Base-by-base conservation (phyloP, 2,888 invertebrate genomes). In the Apamea crenata region DNA sequence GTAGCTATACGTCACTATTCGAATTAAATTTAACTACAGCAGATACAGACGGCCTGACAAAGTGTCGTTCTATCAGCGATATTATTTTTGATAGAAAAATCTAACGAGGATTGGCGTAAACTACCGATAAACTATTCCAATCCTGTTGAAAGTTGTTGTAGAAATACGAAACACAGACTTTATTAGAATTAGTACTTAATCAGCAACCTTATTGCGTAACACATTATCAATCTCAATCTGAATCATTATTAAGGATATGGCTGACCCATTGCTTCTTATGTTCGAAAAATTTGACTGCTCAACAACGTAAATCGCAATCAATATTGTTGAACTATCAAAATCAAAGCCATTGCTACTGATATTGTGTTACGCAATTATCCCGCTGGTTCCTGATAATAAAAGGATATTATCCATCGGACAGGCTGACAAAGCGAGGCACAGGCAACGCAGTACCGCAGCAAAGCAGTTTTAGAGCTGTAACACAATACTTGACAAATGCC, bases 1-100 rank as follows among this genome's bases (percentile, higher is more conserved):
- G 76, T 67, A 70, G 16, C 44, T 69, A 59, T 59, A 71, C 86
- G 75, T 85, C 86, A 83, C 47, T 36, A 32, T 21, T 53, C 21
- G 14, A 40, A 59, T n/a, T 53, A 36, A 69, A 67, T 72, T 53
- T 66, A 44, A 56, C 36, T 29, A n/a, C n/a, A 44, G 65, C 44
- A 59, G 47, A 47, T 36, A 72, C 18, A 32, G 1, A 16, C 7
- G 18, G 63, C 29, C 14, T 29, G 25, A 36, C 10, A 32, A 32
- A 32, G 21, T 61, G 59, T 44, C 5, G n/a, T 74, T 44, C 18
- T 21, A 32, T 56, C 25, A 32, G 25, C 18, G 8, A 6, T 8
- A 75, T 59, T 59, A 53, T 4, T 10, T n/a, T n/a, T n/a, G 32
- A 16, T 71, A 16, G 25, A 1, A 8, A 68, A 47, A 69, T 47